phyloP scores from a whole-genome alignment of 1,140 invertebrate species.

The Temnothorax nylanderi region DNA sequence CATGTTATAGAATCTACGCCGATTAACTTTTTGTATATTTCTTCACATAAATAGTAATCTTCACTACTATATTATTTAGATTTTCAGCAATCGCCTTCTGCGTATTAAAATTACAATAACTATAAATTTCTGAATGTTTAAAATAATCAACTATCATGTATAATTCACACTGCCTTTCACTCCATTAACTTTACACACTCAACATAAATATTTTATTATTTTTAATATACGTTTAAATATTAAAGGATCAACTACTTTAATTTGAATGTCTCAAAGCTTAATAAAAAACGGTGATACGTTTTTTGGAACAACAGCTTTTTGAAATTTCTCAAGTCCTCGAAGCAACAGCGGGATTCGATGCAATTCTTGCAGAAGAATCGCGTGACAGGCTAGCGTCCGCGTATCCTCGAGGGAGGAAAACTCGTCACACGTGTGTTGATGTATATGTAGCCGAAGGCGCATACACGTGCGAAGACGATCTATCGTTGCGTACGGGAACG shows the following conservation, averaged over 20 bases:
- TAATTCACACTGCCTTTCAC: neutral
- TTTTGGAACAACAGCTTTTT: neutral
- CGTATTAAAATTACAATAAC: neutral
- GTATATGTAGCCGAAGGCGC: constrained; percentile 40
- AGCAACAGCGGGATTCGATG: neutral
- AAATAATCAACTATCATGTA: neutral
- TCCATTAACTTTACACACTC: neutral
- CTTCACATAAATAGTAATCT: neutral
- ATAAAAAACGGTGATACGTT: neutral
- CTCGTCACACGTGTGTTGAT: constrained; percentile 6
- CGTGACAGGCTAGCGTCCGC: constrained; percentile 75
- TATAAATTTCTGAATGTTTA: neutral
- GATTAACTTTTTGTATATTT: neutral
- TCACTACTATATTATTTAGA: neutral
- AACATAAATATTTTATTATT: neutral
- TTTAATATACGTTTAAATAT: neutral
- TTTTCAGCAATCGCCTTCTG: neutral
- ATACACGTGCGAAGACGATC: constrained; percentile 31
- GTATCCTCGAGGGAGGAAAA: constrained; percentile 57
- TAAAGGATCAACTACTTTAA: neutral
- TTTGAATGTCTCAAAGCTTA: neutral
- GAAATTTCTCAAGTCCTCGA: neutral
- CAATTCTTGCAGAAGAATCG: constrained; percentile 69
- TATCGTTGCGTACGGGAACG: constrained; percentile 56
- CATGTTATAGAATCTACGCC: neutral